Evolutionary conservation across 2,797 vertebrate species (phyloP), one percentile per base, ranked within the genome.

Genomic region (Typhlichthys subterraneus): DNA sequence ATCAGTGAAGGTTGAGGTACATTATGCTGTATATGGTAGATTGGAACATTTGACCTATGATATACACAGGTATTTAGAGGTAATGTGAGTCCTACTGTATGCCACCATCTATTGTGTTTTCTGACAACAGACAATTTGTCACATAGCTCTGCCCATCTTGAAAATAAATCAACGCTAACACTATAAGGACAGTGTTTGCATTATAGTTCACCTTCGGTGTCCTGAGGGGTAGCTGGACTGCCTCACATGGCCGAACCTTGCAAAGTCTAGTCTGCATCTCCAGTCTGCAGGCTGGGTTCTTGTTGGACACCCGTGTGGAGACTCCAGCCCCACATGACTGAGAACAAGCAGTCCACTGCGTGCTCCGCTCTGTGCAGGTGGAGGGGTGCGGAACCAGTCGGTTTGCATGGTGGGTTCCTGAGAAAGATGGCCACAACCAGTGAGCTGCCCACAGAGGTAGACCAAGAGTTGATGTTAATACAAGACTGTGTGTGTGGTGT

Each of bases 271-370:
- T 88, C 86, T 98, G 94, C 55, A 89, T 91, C 86, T 98, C 95
- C 70, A 98, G 87, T 14, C 89, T 89, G 83, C 97, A 99, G 77
- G 84, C 84, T 0, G 53, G 84, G 65, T 98, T 99, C 88, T 93
- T 92, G 87, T 98, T 99, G 54, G 96, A 94, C 17, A 98, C 87
- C 0, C 96, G 91, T 0, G 90, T 95, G 59, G 97, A 92, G 63
- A 97, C 61, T 0, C 97, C 97, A 0, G 94, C 49, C 0, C 96
- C 97, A 1, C 97, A 99, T 78, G 91, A 94, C 69, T 79, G 88
- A 0, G 97, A 99, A 64, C 97, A 99, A 74, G 94, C 76, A 0
- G 94, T 94, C 97, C 97, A 99, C 69, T 91, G 89, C 0, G 95
- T 95, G 86, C 93, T 92, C 90, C 91, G 94, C 46, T 93, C 90